Evolutionary conservation across 2,113 vertebrate genomes (phyloP).

Genomic region (Aspidoscelis tigris): DNA sequence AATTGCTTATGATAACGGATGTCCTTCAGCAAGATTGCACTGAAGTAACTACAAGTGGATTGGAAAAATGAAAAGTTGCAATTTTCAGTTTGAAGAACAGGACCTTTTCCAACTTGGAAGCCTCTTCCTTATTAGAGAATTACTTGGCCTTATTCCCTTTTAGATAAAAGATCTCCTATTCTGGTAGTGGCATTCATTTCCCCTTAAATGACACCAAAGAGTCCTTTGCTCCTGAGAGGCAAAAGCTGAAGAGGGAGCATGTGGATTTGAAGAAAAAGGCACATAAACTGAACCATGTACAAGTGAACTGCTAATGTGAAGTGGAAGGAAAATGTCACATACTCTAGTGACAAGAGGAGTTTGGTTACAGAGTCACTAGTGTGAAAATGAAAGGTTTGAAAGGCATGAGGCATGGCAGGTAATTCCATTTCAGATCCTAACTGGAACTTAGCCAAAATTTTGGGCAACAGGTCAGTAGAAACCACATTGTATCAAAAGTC

Average conservation of each 20-base stretch:
- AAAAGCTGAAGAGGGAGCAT: too few relatives aligned
- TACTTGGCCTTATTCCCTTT: background rate
- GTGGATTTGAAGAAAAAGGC: background rate
- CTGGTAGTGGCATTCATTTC: background rate
- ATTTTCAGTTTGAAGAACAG: background rate
- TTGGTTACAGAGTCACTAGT: background rate
- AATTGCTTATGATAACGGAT: background rate
- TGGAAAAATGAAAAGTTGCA: background rate
- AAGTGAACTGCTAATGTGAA: background rate
- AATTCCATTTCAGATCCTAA: background rate
- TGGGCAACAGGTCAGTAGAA: background rate
- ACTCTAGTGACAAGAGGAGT: background rate
- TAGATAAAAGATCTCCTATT: background rate
- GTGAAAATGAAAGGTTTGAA: background rate
- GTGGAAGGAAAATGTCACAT: background rate
- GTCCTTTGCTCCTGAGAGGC: too few relatives aligned
- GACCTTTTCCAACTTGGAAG: background rate
- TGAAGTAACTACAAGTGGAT: background rate
- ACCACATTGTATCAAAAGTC: background rate
- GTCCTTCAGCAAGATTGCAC: background rate
- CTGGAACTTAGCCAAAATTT: background rate
- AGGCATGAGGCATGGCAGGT: background rate
- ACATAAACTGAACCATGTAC: background rate
- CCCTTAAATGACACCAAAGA: background rate
- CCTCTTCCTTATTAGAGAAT: too few relatives aligned